Evolutionary conservation across 2,113 vertebrate species (phyloP).

Genomic region (Falcunculus frontatus): DNA sequence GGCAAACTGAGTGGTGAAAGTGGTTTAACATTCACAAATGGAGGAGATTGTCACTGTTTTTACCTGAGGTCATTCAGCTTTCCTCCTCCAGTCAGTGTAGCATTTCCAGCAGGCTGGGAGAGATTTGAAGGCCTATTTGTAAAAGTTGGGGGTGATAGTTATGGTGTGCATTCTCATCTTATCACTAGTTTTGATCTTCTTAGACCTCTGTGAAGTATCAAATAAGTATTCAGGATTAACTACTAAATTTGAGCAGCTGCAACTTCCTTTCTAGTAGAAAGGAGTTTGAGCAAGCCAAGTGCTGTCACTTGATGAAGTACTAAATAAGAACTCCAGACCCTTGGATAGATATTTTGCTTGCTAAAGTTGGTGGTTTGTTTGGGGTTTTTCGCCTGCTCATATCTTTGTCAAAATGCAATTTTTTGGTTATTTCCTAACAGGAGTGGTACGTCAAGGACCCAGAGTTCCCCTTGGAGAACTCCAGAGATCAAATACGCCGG

Average conservation of each 20-base stretch:
- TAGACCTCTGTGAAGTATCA: neutral
- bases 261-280: neutral
- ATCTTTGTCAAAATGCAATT: neutral
- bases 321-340: neutral
- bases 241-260: neutral
- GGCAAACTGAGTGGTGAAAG: neutral
- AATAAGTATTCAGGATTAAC: neutral
- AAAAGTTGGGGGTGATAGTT: neutral
- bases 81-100: neutral
- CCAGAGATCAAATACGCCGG: conserved; percentile 76
- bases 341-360: neutral
- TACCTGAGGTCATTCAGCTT: neutral
- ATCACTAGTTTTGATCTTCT: neutral
- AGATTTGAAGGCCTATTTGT: neutral
- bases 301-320: neutral
- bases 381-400: neutral
- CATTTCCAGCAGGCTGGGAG: neutral
- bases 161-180: neutral
- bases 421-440: conserved; percentile 58
- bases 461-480: conserved; percentile 84
- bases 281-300: neutral
- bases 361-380: neutral
- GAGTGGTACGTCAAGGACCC: conserved; percentile 75
- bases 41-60: neutral
- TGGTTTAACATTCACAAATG: neutral